Evolutionary conservation across 2,888 invertebrate species (phyloP), one percentile per base, ranked within the genome.

Genomic region (Caenorhabditis drosophilae): DNA sequence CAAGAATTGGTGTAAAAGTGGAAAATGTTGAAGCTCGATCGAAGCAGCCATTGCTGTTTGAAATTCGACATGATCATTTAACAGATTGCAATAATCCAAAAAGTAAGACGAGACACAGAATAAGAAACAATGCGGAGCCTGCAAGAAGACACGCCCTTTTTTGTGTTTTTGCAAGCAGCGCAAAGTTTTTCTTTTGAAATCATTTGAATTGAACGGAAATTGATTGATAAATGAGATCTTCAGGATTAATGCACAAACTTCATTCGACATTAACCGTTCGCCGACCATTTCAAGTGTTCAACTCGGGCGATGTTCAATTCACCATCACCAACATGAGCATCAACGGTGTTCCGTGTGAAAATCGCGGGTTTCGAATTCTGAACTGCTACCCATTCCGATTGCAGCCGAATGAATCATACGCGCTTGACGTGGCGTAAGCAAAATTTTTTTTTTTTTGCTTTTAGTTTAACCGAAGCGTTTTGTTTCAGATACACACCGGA

Each of bases 221-320:
- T 35, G 27, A 23, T 25, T 50, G 35, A 44, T 34, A 15, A 44
- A 34, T 18, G 11, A 22, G 2, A 11, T 15, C 16, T 12, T 18
- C 59, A 78, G 76, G 82, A 34, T 72, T 77, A 22, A 75, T 77
- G 72, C 81, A 84, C 67, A 78, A 79, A 73, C 77, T 87, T 23
- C 84, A 87, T 51, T 89, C 90, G 2, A 89, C 89, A 84, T 86
- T 92, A 50, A 89, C 89, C 11, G 90, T 91, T 18, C 90, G 90
- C 76, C 88, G 92, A 61, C 89, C 90, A 41, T 94, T 94, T 84
- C 89, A 89, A 11, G 90, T 91, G 22, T 88, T 90, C 75, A 97
- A 97, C 86, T 90, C 90, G n/a, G 96, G 96, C 1, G 90, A 90
- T 82, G 80, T 82, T 73, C 89, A 91, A n/a, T 89, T 96, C 79